Evolutionary conservation across 2,888 invertebrate genomes (phyloP).

Genomic region (Cephonodes hylas): DNA sequence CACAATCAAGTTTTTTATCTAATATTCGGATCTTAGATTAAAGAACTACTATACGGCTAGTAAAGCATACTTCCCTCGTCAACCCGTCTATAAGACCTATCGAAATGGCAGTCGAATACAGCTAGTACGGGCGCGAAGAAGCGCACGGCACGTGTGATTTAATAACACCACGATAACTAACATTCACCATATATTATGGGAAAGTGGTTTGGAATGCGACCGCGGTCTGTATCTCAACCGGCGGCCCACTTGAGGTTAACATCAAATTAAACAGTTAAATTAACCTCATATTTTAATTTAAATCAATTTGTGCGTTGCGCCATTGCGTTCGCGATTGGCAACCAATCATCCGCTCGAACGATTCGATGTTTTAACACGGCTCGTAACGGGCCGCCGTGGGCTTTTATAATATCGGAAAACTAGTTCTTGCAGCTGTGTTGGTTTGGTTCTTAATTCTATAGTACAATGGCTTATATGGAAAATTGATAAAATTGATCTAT

Average conservation of each 20-base stretch:
- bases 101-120: neutral
- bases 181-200: constrained; percentile 35
- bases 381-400: neutral
- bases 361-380: neutral
- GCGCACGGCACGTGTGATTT: constrained; percentile 37
- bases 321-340: neutral
- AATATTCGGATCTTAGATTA: no score
- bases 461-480: no score
- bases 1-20: no score
- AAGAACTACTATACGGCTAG: no score
- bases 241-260: neutral
- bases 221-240: constrained; percentile 13
- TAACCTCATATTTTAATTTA: constrained; percentile 1
- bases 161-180: constrained; percentile 34
- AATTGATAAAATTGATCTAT: no score
- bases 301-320: constrained; percentile 3
- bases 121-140: constrained; percentile 4
- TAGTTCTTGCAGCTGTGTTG: neutral
- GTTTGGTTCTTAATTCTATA: neutral
- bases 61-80: neutral
- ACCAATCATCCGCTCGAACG: constrained; percentile 2
- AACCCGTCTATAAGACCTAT: neutral
- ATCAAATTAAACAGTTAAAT: constrained; percentile 7
- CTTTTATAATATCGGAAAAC: neutral
- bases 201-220: constrained; percentile 31